Percentiles rank a stretch among this genome's conserved stretches.
phyloP scores from a whole-genome alignment of 2,888 invertebrate genomes.

The Cecidostiba fungosa region DNA sequence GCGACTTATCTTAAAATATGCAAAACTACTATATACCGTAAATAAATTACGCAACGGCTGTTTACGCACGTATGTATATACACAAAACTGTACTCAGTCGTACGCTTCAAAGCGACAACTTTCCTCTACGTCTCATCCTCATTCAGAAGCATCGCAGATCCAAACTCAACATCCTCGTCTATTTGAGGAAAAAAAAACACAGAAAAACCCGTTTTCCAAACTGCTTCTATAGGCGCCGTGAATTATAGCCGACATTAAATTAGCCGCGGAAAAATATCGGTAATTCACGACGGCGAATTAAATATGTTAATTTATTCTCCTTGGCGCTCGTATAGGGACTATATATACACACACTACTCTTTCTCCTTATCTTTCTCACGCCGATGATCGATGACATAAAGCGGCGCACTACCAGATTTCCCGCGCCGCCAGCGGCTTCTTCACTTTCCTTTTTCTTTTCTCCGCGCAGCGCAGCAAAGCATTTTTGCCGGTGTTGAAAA shows the following conservation, averaged over 20 bases:
- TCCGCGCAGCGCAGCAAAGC: background rate
- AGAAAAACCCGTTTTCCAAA: background rate
- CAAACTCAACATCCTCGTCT: background rate
- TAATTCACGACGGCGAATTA: background rate
- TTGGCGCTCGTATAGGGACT: background rate
- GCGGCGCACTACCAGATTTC: background rate
- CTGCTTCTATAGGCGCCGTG: background rate
- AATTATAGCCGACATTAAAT: background rate
- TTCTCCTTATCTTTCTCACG: constrained; percentile 55
- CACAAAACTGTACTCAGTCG: background rate
- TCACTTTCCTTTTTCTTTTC: constrained; percentile 50
- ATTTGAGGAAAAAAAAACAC: background rate
- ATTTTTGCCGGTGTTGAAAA: background rate
- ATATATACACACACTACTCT: background rate
- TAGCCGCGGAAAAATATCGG: background rate
- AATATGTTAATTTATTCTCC: constrained; percentile 17
- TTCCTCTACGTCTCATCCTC: background rate
- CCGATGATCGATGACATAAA: constrained; percentile 59
- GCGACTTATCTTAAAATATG: no score
- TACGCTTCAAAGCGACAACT: background rate
- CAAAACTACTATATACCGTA: background rate
- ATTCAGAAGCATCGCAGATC: background rate
- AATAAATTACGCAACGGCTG: background rate
- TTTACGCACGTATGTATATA: background rate
- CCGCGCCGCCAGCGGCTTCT: constrained; percentile 18